These are phyloP conservation scores for Drosophila imparisetae DNA, from an alignment of 2,888 invertebrate genomes.

Conservation along the genomic window DNA sequence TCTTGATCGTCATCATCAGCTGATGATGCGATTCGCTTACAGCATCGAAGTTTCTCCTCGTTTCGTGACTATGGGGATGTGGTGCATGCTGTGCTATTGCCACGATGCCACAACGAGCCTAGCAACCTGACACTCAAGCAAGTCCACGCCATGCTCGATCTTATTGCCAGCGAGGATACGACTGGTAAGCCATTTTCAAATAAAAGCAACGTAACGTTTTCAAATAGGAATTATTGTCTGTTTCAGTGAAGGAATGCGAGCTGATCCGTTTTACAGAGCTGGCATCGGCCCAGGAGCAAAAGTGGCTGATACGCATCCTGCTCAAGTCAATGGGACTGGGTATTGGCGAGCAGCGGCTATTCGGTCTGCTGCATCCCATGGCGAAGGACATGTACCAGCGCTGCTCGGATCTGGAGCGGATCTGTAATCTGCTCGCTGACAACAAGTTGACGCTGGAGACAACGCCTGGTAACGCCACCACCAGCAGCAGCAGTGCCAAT, in stretches of 20 bases:
- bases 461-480: background rate
- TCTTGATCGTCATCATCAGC: conserved; percentile 72
- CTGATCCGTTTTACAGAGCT: conserved; percentile 88
- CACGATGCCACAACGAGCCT: conserved; percentile 84
- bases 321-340: conserved; percentile 93
- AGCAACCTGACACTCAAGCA: conserved; percentile 88
- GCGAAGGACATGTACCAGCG: conserved; percentile 91
- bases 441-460: conserved; percentile 39
- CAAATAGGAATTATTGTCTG: background rate
- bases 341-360: conserved; percentile 89
- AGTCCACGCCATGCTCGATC: conserved; percentile 91
- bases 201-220: background rate
- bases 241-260: conserved; percentile 86
- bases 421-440: conserved; percentile 83
- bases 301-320: conserved; percentile 95
- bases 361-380: conserved; percentile 91
- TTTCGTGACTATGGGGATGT: conserved; percentile 92
- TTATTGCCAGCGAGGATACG: conserved; percentile 89
- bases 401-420: conserved; percentile 89
- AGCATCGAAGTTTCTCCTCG: conserved; percentile 63
- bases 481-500: conserved; percentile 10
- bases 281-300: conserved; percentile 91
- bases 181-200: conserved; percentile 85
- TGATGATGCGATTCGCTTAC: conserved; percentile 82
- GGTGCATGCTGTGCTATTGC: conserved; percentile 89